phyloP scores from a whole-genome alignment of 2,113 vertebrate species.

The Chrysemys picta region DNA sequence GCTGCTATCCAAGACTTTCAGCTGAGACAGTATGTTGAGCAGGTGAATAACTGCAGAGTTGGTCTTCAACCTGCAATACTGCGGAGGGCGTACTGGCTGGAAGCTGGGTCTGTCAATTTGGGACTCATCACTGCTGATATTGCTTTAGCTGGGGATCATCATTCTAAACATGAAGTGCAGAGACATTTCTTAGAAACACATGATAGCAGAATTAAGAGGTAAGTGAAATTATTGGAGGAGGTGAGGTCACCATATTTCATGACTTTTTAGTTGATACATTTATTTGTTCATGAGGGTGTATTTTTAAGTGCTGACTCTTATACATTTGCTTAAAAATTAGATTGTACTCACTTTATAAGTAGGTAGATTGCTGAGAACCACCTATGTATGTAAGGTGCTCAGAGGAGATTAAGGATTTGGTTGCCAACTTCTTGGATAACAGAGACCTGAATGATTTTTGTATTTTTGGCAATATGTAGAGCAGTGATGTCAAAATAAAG shows the following conservation, averaged over 20 bases:
- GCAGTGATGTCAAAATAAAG: neutral
- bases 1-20: slow-evolving; percentile 93
- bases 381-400: neutral
- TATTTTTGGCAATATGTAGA: neutral
- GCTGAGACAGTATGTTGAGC: slow-evolving; percentile 92
- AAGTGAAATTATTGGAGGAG: neutral
- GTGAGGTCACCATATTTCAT: neutral
- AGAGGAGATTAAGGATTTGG: neutral
- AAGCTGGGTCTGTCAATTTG: slow-evolving; percentile 93
- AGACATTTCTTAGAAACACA: slow-evolving; percentile 94
- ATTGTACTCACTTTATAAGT: neutral
- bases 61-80: slow-evolving; percentile 87
- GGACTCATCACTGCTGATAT: slow-evolving; percentile 95
- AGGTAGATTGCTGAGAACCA: neutral
- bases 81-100: slow-evolving; percentile 93
- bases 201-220: slow-evolving; percentile 93
- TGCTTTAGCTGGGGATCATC: slow-evolving; percentile 93
- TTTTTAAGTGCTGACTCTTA: neutral
- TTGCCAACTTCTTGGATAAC: neutral
- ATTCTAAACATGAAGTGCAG: slow-evolving; percentile 94
- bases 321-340: neutral
- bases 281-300: neutral
- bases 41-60: slow-evolving; percentile 80
- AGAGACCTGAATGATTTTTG: rapidly evolving
- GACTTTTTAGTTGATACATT: neutral